Conservation (phyloP, 2,797 vertebrate species). For the Vultur gryphus region DNA sequence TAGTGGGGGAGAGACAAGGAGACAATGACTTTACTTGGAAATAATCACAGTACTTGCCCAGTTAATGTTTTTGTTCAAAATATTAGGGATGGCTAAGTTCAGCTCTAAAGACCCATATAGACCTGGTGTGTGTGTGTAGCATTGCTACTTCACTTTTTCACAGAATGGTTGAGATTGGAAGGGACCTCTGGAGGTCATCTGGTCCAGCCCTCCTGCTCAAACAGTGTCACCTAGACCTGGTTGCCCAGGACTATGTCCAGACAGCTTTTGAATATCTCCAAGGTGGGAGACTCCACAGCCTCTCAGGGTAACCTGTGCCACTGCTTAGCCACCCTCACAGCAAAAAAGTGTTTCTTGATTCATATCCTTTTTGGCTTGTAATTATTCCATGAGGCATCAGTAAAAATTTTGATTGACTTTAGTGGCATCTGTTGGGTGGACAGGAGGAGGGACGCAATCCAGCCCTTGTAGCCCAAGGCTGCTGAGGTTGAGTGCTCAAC, state of each 20-base stretch:
- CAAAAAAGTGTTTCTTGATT: neutral
- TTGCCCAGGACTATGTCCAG: neutral
- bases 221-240: neutral
- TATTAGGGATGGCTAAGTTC: neutral
- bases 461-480: neutral
- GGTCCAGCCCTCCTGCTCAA: neutral
- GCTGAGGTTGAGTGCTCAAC: neutral
- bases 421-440: neutral
- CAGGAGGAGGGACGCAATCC: neutral
- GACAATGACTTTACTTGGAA: neutral
- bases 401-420: neutral
- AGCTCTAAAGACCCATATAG: neutral
- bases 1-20: neutral
- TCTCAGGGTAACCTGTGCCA: neutral
- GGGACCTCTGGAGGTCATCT: neutral
- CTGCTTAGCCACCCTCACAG: neutral
- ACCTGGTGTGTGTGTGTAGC: neutral
- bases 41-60: rapidly evolving
- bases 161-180: neutral
- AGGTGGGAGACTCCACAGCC: neutral
- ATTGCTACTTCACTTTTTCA: neutral
- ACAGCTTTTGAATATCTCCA: neutral
- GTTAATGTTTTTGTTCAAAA: neutral
- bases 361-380: neutral
- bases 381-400: neutral